phyloP scores from a whole-genome alignment of 2,113 vertebrate genomes.

The Grantiella picta region DNA sequence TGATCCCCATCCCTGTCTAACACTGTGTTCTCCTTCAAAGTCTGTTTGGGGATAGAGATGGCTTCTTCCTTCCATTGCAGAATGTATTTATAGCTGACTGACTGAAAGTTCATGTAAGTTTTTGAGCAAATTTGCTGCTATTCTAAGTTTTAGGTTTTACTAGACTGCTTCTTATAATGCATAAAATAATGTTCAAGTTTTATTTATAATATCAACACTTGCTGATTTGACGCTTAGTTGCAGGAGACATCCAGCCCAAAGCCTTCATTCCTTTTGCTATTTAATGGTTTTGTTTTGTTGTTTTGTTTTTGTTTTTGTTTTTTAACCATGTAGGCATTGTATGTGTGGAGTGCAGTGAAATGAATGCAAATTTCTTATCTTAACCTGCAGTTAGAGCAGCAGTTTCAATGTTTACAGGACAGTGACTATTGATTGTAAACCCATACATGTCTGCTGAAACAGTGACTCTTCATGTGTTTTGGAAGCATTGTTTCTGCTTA shows the following conservation, averaged over 20 bases:
- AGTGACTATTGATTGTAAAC: conserved; percentile 64
- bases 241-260: neutral
- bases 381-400: neutral
- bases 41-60: neutral
- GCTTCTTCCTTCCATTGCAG: neutral
- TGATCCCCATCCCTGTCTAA: neutral
- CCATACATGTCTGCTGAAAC: neutral
- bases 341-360: neutral
- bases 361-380: neutral
- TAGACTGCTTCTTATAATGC: neutral
- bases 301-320: neutral
- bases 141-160: neutral
- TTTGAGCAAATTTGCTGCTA: conserved; percentile 39
- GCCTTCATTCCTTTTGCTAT: neutral
- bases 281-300: neutral
- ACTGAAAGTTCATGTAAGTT: neutral
- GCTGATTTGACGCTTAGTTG: neutral
- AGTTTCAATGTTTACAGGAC: conserved; percentile 55
- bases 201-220: conserved; percentile 25
- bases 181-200: neutral
- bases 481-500: conserved; percentile 2
- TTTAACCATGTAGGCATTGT: neutral
- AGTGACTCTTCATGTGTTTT: neutral
- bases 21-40: neutral
- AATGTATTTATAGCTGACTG: conserved; percentile 17